A percentile compares a stretch with the other conserved stretches of the same genome.
These are phyloP conservation scores for Sicus ferrugineus DNA, from an alignment of 2,888 invertebrate species.

Conservation along the genomic window DNA sequence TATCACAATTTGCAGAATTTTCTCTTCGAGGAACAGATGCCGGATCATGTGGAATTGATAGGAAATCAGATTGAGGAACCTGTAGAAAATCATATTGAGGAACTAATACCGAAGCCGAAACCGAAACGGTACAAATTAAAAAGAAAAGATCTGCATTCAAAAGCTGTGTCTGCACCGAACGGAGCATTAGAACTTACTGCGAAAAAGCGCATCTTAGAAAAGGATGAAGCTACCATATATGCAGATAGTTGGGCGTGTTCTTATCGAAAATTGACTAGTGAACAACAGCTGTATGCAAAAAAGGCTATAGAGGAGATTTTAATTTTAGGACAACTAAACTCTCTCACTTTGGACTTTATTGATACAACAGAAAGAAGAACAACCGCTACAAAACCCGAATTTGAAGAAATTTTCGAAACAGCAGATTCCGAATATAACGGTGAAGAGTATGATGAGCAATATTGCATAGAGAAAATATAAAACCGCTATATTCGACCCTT, in stretches of 20 bases:
- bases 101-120: too few relatives aligned
- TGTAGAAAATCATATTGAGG: too few relatives aligned
- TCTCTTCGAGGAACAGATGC: too few relatives aligned
- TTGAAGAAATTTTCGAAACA: constrained; percentile 17
- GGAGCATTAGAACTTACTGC: too few relatives aligned
- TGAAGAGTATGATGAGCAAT: constrained; percentile 4
- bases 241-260: constrained; percentile 24
- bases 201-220: too few relatives aligned
- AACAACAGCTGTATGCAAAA: constrained; percentile 18
- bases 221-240: constrained; percentile 25
- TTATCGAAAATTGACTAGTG: constrained; percentile 3
- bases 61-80: too few relatives aligned
- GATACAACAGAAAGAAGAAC: neutral
- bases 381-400: constrained; percentile 10
- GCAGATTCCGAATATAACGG: neutral
- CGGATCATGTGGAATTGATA: too few relatives aligned
- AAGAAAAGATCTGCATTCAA: neutral
- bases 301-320: constrained; percentile 23
- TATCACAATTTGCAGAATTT: too few relatives aligned
- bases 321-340: constrained; percentile 19
- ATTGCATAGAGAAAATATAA: constrained; percentile 1
- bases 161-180: too few relatives aligned
- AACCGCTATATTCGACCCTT: too few relatives aligned
- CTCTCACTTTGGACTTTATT: neutral
- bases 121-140: neutral